Evolutionary conservation across 2,888 invertebrate genomes (phyloP).

Genomic region (Pseudoips prasinana): DNA sequence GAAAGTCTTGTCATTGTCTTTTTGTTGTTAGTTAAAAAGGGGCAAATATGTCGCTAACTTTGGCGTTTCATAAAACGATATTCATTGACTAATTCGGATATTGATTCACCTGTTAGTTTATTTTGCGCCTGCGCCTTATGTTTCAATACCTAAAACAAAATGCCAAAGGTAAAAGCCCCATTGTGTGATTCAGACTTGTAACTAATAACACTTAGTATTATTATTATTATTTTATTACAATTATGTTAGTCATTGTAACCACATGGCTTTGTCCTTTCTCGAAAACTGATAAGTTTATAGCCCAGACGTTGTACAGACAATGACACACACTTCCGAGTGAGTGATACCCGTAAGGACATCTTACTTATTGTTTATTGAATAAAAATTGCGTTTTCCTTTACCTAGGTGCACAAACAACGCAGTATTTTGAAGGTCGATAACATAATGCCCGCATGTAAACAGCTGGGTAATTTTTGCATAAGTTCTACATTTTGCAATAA

Average conservation of each 20-base stretch:
- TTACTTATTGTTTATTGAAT: slow-evolving; percentile 29
- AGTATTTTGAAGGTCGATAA: no score
- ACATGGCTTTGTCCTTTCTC: slow-evolving; percentile 65
- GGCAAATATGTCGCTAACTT: no score
- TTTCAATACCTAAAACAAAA: no score
- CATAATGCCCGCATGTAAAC: not conserved
- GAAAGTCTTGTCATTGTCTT: no score
- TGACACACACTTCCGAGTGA: slow-evolving; percentile 47
- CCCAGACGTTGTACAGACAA: slow-evolving; percentile 55
- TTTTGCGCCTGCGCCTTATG: no score
- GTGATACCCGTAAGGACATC: slow-evolving; percentile 34
- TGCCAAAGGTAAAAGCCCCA: slow-evolving; percentile 15
- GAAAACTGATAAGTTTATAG: slow-evolving; percentile 54
- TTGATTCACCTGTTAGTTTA: no score
- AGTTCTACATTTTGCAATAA: no score
- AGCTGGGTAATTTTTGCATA: no score
- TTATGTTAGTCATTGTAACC: slow-evolving; percentile 58
- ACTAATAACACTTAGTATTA: slow-evolving; percentile 16
- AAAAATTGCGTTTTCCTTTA: slow-evolving; percentile 18
- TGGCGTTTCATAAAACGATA: no score
- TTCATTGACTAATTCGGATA: no score
- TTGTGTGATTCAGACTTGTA: slow-evolving; percentile 46
- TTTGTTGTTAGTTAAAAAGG: no score
- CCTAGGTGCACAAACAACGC: slow-evolving; percentile 1
- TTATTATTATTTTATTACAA: slow-evolving; percentile 45